These are phyloP conservation scores for Columba livia DNA, from an alignment of 2,113 vertebrate species.

Conservation along the genomic window DNA sequence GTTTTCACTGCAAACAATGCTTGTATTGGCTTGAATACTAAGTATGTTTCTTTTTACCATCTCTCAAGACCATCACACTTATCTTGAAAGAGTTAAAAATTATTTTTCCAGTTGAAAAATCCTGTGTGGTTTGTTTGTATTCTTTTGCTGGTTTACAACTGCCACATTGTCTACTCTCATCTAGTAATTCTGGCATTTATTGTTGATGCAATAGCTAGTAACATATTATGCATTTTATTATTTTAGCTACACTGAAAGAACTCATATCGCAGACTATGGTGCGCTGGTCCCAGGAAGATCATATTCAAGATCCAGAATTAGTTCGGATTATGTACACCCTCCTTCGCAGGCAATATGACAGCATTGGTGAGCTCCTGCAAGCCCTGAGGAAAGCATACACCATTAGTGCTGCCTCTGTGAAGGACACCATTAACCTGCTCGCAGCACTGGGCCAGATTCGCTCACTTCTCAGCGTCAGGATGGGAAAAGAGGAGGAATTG, in stretches of 20 bases:
- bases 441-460: conserved; percentile 95
- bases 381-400: conserved; percentile 95
- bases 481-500: conserved; percentile 96
- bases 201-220: neutral
- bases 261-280: conserved; percentile 98
- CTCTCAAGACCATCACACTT: neutral
- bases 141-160: neutral
- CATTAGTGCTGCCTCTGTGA: conserved; percentile 90
- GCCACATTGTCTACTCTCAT: neutral
- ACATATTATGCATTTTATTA: neutral
- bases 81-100: neutral
- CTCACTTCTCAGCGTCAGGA: conserved; percentile 94
- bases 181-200: neutral
- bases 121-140: neutral
- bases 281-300: conserved; percentile 94
- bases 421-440: conserved; percentile 91
- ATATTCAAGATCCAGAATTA: conserved; percentile 93
- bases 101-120: neutral
- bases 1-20: neutral
- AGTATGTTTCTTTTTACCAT: neutral
- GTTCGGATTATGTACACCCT: conserved; percentile 96
- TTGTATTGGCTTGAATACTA: neutral
- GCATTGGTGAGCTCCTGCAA: conserved; percentile 92
- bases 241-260: conserved; percentile 91
- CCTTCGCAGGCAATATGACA: conserved; percentile 93